Evolutionary conservation across 2,113 vertebrate genomes (phyloP).

Genomic region (Xenus cinereus): DNA sequence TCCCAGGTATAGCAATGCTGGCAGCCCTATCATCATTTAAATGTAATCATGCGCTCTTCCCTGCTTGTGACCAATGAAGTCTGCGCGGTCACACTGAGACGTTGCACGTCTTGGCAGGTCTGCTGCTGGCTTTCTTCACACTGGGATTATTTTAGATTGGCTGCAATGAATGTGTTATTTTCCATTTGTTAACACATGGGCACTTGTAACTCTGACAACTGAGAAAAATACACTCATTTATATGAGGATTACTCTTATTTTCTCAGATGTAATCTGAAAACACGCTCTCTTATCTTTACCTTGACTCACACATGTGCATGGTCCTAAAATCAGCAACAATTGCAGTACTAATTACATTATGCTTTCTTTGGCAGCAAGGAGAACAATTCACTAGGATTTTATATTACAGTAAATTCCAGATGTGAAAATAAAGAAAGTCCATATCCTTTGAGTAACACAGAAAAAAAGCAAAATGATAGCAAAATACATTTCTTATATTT

Average conservation of each 20-base stretch:
- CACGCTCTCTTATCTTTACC: neutral
- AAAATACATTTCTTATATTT: neutral
- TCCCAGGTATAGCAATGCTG: constrained; percentile 22
- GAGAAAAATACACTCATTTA: constrained; percentile 65
- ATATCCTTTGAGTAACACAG: neutral
- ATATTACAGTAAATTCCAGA: neutral
- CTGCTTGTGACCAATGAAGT: constrained; percentile 43
- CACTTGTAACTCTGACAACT: constrained; percentile 52
- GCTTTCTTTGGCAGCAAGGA: neutral
- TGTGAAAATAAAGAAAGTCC: neutral
- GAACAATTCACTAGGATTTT: neutral
- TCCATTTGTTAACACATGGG: constrained; percentile 71
- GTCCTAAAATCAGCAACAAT: neutral
- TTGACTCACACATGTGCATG: accelerated
- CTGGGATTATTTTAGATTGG: constrained; percentile 66
- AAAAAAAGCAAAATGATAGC: neutral
- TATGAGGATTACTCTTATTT: constrained; percentile 53
- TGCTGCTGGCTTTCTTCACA: constrained; percentile 47
- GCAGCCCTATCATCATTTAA: neutral
- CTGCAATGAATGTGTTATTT: constrained; percentile 65
- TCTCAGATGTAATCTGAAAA: constrained; percentile 22
- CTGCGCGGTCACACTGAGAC: constrained; percentile 26
- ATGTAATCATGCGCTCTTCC: neutral
- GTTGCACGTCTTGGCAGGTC: constrained; percentile 36
- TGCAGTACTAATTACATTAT: neutral